Conservation (phyloP, 1,140 invertebrate genomes). For the Habropoda laboriosa region DNA sequence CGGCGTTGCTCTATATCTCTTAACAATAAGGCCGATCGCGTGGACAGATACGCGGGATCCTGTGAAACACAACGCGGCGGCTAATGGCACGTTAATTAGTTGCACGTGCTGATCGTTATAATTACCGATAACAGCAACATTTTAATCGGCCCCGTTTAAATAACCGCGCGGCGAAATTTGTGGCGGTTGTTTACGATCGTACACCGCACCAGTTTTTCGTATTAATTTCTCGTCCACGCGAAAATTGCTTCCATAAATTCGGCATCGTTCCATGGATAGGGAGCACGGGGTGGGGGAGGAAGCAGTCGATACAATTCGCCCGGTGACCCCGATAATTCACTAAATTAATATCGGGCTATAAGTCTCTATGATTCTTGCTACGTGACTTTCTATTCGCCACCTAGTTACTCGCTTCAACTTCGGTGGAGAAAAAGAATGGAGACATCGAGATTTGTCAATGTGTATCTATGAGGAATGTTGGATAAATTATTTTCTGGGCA, state of each 20-base stretch:
- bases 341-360: conserved; percentile 38
- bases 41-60: neutral
- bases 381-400: neutral
- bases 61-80: neutral
- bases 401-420: too few relatives aligned
- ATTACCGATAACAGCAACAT: conserved; percentile 52
- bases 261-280: neutral
- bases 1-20: neutral
- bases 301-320: conserved; percentile 4
- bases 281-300: neutral
- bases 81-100: conserved; percentile 50
- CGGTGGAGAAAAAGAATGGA: neutral
- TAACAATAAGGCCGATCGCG: neutral
- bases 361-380: neutral
- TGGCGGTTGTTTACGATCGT: conserved; percentile 43
- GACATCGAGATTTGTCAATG: neutral
- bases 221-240: conserved; percentile 33
- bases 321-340: conserved; percentile 29
- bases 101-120: conserved; percentile 53
- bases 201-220: conserved; percentile 20
- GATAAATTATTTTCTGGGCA: too few relatives aligned
- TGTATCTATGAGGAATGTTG: neutral
- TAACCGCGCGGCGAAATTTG: conserved; percentile 49
- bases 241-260: conserved; percentile 48
- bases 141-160: conserved; percentile 51